Evolutionary conservation across 1,140 invertebrate genomes (phyloP).

Genomic region (Drosophila watanabei): DNA sequence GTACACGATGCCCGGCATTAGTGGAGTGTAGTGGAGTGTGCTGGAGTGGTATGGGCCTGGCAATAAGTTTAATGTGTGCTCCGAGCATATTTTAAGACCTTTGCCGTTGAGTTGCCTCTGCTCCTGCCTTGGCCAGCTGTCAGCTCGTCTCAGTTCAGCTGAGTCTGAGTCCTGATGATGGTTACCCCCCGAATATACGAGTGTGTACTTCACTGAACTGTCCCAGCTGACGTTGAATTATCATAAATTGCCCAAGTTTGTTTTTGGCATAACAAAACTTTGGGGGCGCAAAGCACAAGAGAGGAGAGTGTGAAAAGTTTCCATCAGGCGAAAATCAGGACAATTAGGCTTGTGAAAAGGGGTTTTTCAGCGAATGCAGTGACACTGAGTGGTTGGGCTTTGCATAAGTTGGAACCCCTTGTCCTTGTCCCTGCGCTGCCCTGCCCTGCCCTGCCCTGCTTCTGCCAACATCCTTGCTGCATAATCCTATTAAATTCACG

Average conservation of each 20-base stretch:
- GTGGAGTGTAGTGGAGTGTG: constrained; percentile 15
- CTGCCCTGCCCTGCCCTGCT: constrained; percentile 29
- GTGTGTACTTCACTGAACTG: constrained; percentile 72
- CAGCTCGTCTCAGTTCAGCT: constrained; percentile 59
- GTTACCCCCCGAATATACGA: constrained; percentile 59
- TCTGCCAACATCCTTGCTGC: constrained; percentile 58
- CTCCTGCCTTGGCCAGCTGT: constrained; percentile 72
- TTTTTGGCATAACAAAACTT: constrained; percentile 83
- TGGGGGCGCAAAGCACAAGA: constrained; percentile 22
- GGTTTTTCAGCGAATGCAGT: constrained; percentile 13
- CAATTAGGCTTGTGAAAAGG: constrained; percentile 65
- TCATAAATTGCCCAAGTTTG: constrained; percentile 84
- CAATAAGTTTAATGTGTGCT: constrained; percentile 85
- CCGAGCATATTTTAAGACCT: constrained; percentile 76
- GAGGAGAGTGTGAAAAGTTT: constrained; percentile 68
- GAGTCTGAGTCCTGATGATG: constrained; percentile 63
- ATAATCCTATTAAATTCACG: constrained; percentile 84
- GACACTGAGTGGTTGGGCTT: constrained; percentile 66
- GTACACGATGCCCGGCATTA: constrained; percentile 62
- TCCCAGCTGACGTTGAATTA: constrained; percentile 84
- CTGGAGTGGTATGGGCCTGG: constrained; percentile 19
- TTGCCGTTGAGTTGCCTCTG: constrained; percentile 4
- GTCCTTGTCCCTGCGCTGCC: not conserved
- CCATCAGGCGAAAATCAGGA: constrained; percentile 78
- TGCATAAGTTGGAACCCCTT: constrained; percentile 64